Conservation (phyloP, 1,140 invertebrate genomes). For the Epicauta chinensis region DNA sequence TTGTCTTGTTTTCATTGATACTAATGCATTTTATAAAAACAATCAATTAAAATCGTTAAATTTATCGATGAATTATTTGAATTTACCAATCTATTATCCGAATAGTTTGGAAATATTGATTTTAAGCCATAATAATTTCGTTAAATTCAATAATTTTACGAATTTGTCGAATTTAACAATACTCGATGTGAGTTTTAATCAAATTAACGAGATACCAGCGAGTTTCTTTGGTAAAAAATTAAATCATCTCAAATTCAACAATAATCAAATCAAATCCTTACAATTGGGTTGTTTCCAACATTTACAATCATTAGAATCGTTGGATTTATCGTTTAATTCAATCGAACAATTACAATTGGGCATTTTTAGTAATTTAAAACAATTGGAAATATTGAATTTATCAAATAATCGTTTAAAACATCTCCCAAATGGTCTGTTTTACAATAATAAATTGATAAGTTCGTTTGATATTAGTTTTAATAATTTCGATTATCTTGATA, state of each 20-base stretch:
- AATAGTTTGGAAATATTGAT: too few relatives aligned
- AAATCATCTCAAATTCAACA: neutral
- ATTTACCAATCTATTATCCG: too few relatives aligned
- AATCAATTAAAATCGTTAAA: too few relatives aligned
- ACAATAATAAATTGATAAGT: constrained; percentile 5
- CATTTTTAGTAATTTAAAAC: constrained; percentile 2
- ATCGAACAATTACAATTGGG: neutral
- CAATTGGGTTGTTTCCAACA: too few relatives aligned
- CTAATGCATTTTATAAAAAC: too few relatives aligned
- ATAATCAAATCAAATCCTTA: neutral
- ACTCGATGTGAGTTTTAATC: neutral
- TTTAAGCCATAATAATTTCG: neutral
- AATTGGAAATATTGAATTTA: neutral
- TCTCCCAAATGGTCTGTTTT: constrained; percentile 3
- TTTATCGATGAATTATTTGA: too few relatives aligned
- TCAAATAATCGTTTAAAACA: constrained; percentile 3
- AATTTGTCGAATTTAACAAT: neutral
- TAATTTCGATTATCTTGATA: constrained; percentile 5
- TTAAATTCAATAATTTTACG: neutral
- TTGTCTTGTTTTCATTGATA: too few relatives aligned
- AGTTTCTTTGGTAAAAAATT: neutral
- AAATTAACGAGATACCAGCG: too few relatives aligned
- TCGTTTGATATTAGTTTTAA: constrained; percentile 8
- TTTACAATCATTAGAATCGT: too few relatives aligned
- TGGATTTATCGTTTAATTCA: too few relatives aligned